Conservation (phyloP, 2,797 vertebrate species). For the Siniperca obscura region DNA sequence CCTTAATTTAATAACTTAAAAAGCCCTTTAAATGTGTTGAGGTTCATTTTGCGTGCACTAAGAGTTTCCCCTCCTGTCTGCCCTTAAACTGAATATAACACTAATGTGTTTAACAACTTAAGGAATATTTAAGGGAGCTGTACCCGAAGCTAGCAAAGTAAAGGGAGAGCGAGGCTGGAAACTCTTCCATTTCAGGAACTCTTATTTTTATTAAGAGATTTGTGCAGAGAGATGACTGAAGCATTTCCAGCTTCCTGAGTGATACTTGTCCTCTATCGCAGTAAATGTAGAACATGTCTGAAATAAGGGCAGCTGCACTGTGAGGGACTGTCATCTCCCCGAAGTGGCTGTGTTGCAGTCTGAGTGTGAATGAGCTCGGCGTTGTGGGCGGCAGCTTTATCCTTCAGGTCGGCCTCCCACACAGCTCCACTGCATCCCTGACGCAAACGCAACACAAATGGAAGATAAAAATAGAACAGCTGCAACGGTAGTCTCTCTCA, state of each 20-base stretch:
- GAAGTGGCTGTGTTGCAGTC: too few relatives aligned
- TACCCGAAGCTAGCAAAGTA: too few relatives aligned
- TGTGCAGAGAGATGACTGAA: too few relatives aligned
- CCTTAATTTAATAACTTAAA: neutral
- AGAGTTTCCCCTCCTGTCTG: neutral
- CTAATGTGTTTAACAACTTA: neutral
- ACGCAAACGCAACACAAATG: neutral
- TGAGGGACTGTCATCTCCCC: neutral
- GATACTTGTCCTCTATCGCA: neutral
- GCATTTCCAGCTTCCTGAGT: too few relatives aligned
- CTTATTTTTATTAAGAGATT: too few relatives aligned
- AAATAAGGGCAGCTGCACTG: neutral
- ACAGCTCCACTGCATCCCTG: neutral
- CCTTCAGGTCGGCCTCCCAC: conserved; percentile 29
- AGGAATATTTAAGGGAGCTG: too few relatives aligned
- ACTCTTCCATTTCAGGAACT: too few relatives aligned
- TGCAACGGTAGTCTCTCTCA: neutral
- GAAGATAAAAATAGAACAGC: conserved; percentile 30
- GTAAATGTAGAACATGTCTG: too few relatives aligned
- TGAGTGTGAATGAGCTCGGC: conserved; percentile 33
- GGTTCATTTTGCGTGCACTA: neutral
- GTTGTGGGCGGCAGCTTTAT: conserved; percentile 16
- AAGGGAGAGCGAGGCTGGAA: too few relatives aligned
- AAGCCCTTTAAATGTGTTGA: neutral
- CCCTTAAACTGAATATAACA: too few relatives aligned